phyloP scores from a whole-genome alignment of 2,888 invertebrate species.

The Andrena minutula region DNA sequence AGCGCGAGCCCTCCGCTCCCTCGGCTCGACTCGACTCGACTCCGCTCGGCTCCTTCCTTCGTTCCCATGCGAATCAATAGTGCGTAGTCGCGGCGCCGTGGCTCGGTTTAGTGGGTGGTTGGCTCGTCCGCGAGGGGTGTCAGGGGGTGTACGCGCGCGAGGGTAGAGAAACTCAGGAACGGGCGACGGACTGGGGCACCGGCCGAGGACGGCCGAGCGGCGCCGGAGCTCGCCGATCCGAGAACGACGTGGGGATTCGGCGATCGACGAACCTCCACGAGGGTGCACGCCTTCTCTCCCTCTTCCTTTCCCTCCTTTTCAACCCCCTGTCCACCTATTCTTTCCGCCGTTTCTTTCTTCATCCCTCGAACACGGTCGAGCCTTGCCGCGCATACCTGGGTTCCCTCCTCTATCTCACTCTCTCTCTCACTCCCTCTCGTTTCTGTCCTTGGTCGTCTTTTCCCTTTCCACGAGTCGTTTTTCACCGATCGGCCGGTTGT shows the following conservation, averaged over 20 bases:
- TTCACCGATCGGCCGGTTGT: constrained; percentile 35
- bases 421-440: background rate
- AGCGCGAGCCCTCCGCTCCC: constrained; percentile 40
- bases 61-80: constrained; percentile 83
- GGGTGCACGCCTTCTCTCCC: constrained; percentile 55
- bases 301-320: constrained; percentile 18
- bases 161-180: constrained; percentile 43
- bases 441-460: background rate
- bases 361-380: background rate
- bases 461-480: constrained; percentile 18
- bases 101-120: constrained; percentile 69
- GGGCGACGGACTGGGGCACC: constrained; percentile 49
- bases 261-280: constrained; percentile 77
- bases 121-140: constrained; percentile 50
- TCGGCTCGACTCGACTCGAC: constrained; percentile 40
- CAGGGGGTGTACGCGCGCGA: constrained; percentile 64
- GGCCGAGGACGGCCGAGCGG: constrained; percentile 76
- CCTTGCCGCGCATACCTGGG: background rate
- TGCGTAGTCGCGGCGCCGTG: constrained; percentile 82
- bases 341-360: constrained; percentile 17
- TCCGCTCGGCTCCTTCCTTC: constrained; percentile 66
- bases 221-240: constrained; percentile 74
- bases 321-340: constrained; percentile 28
- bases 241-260: constrained; percentile 65
- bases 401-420: background rate